These are phyloP conservation scores for Trematomus loennbergii DNA, from an alignment of 2,113 vertebrate species.

Conservation along the genomic window DNA sequence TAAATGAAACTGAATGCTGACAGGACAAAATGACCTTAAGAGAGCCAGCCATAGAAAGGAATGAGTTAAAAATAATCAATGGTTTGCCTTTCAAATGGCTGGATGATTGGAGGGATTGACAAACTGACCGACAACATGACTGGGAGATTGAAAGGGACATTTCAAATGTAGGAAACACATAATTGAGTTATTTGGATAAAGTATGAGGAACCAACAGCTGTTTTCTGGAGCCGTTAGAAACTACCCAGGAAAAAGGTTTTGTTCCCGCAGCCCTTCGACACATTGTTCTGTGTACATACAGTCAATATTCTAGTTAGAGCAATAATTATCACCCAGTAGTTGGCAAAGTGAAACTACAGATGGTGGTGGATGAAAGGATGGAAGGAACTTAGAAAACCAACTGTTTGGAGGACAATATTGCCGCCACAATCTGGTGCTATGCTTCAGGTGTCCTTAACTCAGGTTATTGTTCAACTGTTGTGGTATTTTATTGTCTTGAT, in stretches of 20 bases:
- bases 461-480: not conserved
- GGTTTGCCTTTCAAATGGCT: slow-evolving; percentile 26
- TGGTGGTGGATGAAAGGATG: not conserved
- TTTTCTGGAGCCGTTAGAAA: too few species aligned
- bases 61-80: slow-evolving; percentile 30
- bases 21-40: slow-evolving; percentile 8
- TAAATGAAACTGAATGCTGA: slow-evolving; percentile 4
- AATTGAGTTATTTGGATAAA: not conserved
- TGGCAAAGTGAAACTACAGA: not conserved
- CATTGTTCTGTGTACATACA: not conserved
- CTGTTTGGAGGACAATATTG: not conserved
- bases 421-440: not conserved
- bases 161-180: slow-evolving; percentile 6
- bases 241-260: not conserved
- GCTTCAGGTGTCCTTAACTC: not conserved
- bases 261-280: not conserved
- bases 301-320: not conserved
- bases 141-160: slow-evolving; percentile 8
- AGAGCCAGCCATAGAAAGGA: not conserved
- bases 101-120: slow-evolving; percentile 30
- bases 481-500: not conserved
- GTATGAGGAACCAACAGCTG: too few species aligned
- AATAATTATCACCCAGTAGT: not conserved
- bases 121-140: slow-evolving; percentile 9
- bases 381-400: not conserved